Evolutionary conservation across 2,888 invertebrate genomes (phyloP), one percentile per base, ranked within the genome.

Genomic region (Hesperia comma): DNA sequence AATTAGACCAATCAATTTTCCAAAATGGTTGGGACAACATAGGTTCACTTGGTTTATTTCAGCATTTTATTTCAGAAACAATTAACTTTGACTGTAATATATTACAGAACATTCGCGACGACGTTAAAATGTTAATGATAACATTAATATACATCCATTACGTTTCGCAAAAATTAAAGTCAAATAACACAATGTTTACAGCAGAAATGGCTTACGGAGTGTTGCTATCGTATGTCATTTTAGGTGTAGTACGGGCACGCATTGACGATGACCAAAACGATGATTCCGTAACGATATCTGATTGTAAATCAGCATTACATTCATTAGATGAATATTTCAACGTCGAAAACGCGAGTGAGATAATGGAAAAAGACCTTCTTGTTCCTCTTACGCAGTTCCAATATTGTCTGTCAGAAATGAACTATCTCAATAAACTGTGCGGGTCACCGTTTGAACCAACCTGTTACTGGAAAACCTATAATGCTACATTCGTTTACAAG

Each of bases 351-450:
- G 0, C 0, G 0, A 75, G 78, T 56, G 55, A 72, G 3, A 14
- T 15, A 8, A 6, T 8, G 6, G 77, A 77, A 19, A 21, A 51
- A 21, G 14, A 51, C 6, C 51, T 51, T 6, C 12, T 51, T 15
- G 6, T 21, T 14, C 14, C 51, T 51, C 51, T 51, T 19, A 15
- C 19, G 21, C 51, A 51, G 21, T 77, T 83, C 10, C 77, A 83
- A 26, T 75, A 74, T 51, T 82, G 82, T 61, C 63, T 85, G 1
- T 17, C 71, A 5, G 75, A 80, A 2, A 60, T 85, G 53, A 83
- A 85, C 71, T 61, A 76, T 67, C 72, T 85, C 61, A 85, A 85
- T 49, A 70, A 37, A 6, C 51, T 85, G 3, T 85, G 85, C 66
- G 84, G 82, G 0, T 67, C 61, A 2, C 71, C 79, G 0, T 81